Percentiles rank a stretch among this genome's conserved stretches.
These are phyloP conservation scores for Eudyptes chrysolophus DNA, from an alignment of 2,113 vertebrate genomes.

Conservation along the genomic window DNA sequence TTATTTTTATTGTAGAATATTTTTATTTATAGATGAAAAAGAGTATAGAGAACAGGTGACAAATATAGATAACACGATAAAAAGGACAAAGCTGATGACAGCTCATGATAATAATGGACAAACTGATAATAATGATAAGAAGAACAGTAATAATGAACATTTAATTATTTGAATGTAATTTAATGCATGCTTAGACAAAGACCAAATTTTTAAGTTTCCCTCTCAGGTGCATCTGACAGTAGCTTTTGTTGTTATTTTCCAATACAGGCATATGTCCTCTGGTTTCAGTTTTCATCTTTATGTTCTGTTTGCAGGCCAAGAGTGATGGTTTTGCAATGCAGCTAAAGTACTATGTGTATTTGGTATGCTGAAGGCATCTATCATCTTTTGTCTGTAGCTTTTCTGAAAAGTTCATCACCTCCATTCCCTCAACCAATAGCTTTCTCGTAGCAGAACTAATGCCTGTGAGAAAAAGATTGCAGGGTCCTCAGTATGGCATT, in stretches of 20 bases:
- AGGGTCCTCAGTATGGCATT: neutral
- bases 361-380: conserved; percentile 20
- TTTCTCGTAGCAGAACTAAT: conserved; percentile 41
- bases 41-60: neutral
- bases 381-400: conserved; percentile 27
- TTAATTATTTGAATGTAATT: neutral
- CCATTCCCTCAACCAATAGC: neutral
- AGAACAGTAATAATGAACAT: neutral
- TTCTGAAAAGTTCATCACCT: conserved; percentile 57
- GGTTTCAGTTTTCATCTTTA: neutral
- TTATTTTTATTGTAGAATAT: neutral
- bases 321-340: neutral
- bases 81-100: neutral
- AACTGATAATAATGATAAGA: neutral
- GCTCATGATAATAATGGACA: neutral
- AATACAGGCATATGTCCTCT: neutral
- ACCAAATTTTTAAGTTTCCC: neutral
- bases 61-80: neutral
- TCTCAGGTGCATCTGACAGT: neutral
- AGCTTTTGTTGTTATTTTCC: neutral
- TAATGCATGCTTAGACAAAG: neutral
- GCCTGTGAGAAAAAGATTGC: neutral
- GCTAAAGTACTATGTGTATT: neutral
- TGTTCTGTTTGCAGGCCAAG: neutral
- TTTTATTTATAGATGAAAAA: neutral